Percentiles rank a stretch among this genome's conserved stretches.
phyloP scores from a whole-genome alignment of 2,113 vertebrate genomes.

The Gymnorhina tibicen region DNA sequence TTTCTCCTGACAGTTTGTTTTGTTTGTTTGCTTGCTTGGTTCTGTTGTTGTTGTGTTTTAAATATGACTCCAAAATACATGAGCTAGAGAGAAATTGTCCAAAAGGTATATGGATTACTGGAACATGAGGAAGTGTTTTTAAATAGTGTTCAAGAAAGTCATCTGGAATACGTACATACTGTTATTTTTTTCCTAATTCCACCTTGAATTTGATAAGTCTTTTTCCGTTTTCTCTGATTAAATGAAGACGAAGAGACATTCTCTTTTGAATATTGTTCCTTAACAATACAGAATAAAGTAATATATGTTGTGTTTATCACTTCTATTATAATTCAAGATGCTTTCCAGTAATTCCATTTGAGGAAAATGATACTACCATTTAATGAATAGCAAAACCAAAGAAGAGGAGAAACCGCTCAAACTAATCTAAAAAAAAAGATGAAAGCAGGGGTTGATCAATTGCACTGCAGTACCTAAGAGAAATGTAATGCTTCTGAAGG shows the following conservation, averaged over 20 bases:
- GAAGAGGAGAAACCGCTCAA: not conserved
- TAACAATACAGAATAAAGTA: not conserved
- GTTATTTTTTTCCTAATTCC: not conserved
- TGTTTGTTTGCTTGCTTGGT: not conserved
- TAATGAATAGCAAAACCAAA: not conserved
- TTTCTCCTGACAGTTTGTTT: not conserved
- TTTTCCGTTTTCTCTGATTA: not conserved
- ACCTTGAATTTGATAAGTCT: not conserved
- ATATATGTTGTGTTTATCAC: not conserved
- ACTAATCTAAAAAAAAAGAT: not conserved
- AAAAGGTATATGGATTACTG: not conserved
- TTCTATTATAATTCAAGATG: not conserved
- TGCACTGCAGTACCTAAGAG: not conserved
- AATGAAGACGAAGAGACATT: not conserved
- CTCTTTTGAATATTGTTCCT: not conserved
- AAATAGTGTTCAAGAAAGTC: not conserved
- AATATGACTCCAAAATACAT: not conserved
- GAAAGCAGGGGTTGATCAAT: not conserved
- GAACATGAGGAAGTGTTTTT: not conserved
- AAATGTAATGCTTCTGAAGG: not conserved
- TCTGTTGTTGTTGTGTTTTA: not conserved
- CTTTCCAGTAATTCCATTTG: not conserved
- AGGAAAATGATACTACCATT: not conserved
- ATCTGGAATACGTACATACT: not conserved
- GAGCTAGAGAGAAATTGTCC: not conserved